phyloP scores from a whole-genome alignment of 1,140 invertebrate species.

The Tigriopus japonicus region DNA sequence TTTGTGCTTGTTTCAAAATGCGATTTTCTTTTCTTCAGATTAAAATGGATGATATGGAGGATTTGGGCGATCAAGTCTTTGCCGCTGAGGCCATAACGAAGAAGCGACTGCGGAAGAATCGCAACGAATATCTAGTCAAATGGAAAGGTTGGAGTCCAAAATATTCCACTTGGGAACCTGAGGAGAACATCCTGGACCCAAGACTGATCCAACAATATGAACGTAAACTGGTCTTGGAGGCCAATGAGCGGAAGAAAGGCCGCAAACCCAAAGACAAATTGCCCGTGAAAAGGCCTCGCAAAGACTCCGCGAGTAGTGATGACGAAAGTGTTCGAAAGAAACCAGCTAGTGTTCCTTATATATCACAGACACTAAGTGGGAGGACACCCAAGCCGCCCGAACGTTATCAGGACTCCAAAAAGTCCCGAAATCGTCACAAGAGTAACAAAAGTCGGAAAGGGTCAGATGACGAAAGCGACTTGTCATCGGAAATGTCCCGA shows the following conservation, averaged over 20 bases:
- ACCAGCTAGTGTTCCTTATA: neutral
- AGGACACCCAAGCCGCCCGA: slow-evolving; percentile 11
- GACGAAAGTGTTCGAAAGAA: neutral
- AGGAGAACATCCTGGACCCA: slow-evolving; percentile 13
- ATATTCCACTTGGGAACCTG: slow-evolving; percentile 13
- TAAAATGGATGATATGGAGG: neutral
- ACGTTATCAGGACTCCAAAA: slow-evolving; percentile 1
- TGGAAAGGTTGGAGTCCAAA: slow-evolving; percentile 14
- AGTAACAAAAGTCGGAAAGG: neutral
- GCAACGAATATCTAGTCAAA: slow-evolving; percentile 13
- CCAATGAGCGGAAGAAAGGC: neutral
- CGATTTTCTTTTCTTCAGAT: no score
- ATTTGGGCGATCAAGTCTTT: slow-evolving; percentile 10
- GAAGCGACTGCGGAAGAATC: slow-evolving; percentile 6
- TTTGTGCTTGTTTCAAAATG: no score
- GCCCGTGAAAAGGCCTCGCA: neutral
- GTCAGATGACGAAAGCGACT: neutral
- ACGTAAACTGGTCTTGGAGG: neutral
- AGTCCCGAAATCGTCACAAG: neutral
- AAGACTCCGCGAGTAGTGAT: no score
- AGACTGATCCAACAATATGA: slow-evolving; percentile 13
- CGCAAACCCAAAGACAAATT: slow-evolving; percentile 1
- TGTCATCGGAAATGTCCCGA: neutral
- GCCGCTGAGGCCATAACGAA: slow-evolving; percentile 14
- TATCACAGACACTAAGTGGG: slow-evolving; percentile 3